Evolutionary conservation across 2,797 vertebrate genomes (phyloP), one percentile per base, ranked within the genome.

Genomic region (Poeciliopsis presidionis): DNA sequence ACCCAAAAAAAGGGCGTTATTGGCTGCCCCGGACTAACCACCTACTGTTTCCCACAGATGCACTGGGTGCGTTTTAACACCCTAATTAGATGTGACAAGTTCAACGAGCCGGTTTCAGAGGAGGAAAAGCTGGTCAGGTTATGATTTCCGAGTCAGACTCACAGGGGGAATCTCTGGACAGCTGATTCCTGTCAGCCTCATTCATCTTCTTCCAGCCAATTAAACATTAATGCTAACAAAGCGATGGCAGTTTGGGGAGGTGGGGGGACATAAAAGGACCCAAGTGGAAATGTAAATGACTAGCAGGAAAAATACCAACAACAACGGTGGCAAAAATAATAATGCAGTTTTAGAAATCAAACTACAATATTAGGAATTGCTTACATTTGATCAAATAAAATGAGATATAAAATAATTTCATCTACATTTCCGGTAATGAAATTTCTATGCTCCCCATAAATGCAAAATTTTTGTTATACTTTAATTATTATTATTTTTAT

Each of bases 81-180:
- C 93, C 95, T 97, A 98, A 98, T 97, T 96, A 97, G 96, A 97
- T 96, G 94, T 97, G 97, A 98, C 97, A 97, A 97, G 96, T 97
- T 98, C 96, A 97, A 97, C 96, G 96, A 96, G 96, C 97, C 95
- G 86, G 91, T 92, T 94, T 87, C 82, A 89, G 90, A 83, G 82
- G 87, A 95, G 95, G 95, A 96, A 96, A 96, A 95, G 95, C 95
- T 94, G 96, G 96, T 96, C 95, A 96, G 96, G 96, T 97, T 96
- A 96, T 97, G 96, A 96, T 97, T 97, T 97, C 97, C 96, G 96
- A 97, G 94, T 95, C 94, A 93, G 91, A 88, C 91, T 91, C 93
- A 89, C 92, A 90, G 91, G 92, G 92, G 93, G 93, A 94, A 93
- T 91, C 90, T 84, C 59, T 83, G 91, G 93, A 94, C 93, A 92